Evolutionary conservation across 2,113 vertebrate species (phyloP).

Genomic region (Madoqua kirkii): DNA sequence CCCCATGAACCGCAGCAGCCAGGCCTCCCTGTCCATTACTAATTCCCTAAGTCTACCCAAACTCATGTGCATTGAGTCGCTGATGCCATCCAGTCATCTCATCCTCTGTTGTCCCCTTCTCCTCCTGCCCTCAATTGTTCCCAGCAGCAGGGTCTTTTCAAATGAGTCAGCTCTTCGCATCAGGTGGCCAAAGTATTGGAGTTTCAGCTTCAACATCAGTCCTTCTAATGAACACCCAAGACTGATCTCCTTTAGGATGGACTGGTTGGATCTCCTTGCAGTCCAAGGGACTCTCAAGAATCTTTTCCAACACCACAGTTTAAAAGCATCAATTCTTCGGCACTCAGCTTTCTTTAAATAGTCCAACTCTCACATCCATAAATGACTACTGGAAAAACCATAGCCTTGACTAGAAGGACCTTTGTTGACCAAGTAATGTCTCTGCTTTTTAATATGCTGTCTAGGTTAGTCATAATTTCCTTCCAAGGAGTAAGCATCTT

Average conservation of each 20-base stretch:
- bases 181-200: background rate
- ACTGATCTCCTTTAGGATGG: background rate
- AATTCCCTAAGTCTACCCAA: background rate
- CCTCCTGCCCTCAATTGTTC: background rate
- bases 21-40: background rate
- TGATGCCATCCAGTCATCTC: background rate
- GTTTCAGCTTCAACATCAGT: background rate
- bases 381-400: background rate
- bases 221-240: background rate
- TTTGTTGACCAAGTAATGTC: background rate
- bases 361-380: background rate
- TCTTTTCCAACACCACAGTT: background rate
- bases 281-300: background rate
- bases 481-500: background rate
- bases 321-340: background rate
- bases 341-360: background rate
- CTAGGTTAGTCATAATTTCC: background rate
- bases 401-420: background rate
- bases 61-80: background rate
- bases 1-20: background rate
- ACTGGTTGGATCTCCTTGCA: background rate
- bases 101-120: background rate
- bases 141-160: background rate
- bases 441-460: background rate
- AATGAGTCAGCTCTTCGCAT: background rate